Evolutionary conservation across 2,113 vertebrate species (phyloP).

Genomic region (Scomber japonicus): DNA sequence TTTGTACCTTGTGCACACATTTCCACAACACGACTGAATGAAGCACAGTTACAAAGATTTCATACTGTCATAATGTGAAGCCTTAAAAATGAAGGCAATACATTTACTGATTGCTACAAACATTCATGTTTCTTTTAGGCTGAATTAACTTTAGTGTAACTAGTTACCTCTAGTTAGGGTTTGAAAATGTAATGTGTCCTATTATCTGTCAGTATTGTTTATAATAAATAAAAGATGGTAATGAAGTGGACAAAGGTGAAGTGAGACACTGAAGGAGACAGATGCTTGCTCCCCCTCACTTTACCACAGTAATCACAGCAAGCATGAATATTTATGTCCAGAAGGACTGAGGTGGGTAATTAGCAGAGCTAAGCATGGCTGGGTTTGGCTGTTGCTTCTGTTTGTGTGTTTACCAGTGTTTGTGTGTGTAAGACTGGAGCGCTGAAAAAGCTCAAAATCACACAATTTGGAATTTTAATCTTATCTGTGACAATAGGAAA

Average conservation of each 20-base stretch:
- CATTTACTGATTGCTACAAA: too few species aligned
- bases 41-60: too few species aligned
- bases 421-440: background rate
- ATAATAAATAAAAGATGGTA: background rate
- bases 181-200: background rate
- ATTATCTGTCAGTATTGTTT: background rate
- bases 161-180: background rate
- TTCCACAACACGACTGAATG: too few species aligned
- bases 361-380: slow-evolving; percentile 24
- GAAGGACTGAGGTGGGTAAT: slow-evolving; percentile 8
- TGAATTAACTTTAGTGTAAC: too few species aligned
- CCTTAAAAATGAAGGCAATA: too few species aligned
- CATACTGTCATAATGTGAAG: too few species aligned
- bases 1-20: too few species aligned
- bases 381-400: background rate
- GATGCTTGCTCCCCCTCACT: slow-evolving; percentile 28
- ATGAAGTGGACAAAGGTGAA: slow-evolving; percentile 1
- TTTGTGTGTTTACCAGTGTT: background rate
- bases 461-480: too few species aligned
- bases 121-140: too few species aligned
- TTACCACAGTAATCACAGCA: slow-evolving; percentile 14
- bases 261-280: slow-evolving; percentile 4
- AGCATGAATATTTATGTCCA: slow-evolving; percentile 47
- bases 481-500: too few species aligned
- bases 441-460: background rate